Base-by-base conservation (phyloP, 2,113 vertebrate genomes). In the Sceloporus tristichus region DNA sequence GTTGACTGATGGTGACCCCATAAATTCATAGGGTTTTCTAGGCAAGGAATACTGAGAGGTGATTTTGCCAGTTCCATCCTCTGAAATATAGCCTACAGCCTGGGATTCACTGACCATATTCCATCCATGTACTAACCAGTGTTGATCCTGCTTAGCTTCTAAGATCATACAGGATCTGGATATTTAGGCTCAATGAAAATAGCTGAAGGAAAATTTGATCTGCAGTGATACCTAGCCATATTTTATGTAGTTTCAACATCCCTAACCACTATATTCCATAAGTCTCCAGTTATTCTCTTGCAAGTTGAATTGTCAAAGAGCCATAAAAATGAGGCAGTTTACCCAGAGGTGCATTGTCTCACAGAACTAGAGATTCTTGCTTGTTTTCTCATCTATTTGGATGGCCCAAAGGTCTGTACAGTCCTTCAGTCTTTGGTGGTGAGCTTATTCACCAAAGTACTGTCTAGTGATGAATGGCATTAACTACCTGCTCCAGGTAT, bases 401-500 rank as follows among this genome's bases (percentile, higher is more conserved):
- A 81, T 74, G 23, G 40, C 81, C 62, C 59, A 56, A 81, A 29
- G 87, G 8, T 87, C 59, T 42, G 9, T 34, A 84, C 21, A 42
- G 5, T 29, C 66, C 5, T 86, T 0, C 65, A 84, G 56, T 21
- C 70, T 59, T 86, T 65, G 10, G 16, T 91, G 78, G 79, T 9
- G 68, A 79, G 29, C 73, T 66, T 19, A 56, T 79, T 91, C 85
- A 34, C 8, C 85, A 85, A 86, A 90, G 79, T 38, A 87, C 88
- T 75, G 68, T 5, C 82, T 84, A 65, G 34, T 48, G 5, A 85
- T 89, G 62, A 91, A 91, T 89, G 74, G 16, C 8, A 13, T 90
- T 86, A 88, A 82, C 53, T 70, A 82, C 1, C 0, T 70, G 6
- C 83, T 86, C 89, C 65, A 86, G 65, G 68, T 90, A 34, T 91